Base-by-base conservation (phyloP, 2,797 vertebrate genomes). In the Macrochelys suwanniensis region DNA sequence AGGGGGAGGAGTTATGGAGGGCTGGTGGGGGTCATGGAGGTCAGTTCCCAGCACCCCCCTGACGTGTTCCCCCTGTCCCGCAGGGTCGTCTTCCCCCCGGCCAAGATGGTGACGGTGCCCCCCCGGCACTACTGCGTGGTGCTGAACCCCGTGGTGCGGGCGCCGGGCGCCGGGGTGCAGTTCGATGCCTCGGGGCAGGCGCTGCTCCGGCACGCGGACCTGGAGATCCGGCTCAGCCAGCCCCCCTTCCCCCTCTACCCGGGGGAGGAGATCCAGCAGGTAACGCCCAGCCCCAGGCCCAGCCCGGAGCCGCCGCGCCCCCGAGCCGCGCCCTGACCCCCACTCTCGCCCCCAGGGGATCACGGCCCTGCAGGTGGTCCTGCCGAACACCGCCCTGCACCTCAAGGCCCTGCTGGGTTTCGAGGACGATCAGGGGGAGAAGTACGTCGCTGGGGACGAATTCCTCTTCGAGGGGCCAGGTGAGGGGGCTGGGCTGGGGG, bases 401-500 rank as follows among this genome's bases (percentile, higher is more conserved):
- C 98, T 99, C 5, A 99, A 99, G 97, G 99, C 99, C 0, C 97
- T 99, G 88, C 98, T 99, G 86, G 99, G 99, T 97, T 99, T 99
- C 21, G 97, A 99, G 83, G 98, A 98, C 11, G 93, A 95, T 0
- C 95, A 92, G 0, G 98, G 97, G 10, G 97, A 98, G 86, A 99
- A 98, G 92, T 97, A 98, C 5, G 96, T 99, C 2, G 99, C 99
- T 0, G 99, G 99, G 90, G 99, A 99, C 1, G 99, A 99, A 97
- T 99, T 99, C 99, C 98, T 99, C 12, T 99, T 99, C 23, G 99
- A 99, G 93, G 99, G 99, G 15, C 99, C 99, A 5, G 99, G 99
- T 99, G 51, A 94, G 96, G 89, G 12, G 10, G 6, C 54, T 13
- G 50, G 57, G 13, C 8, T 3, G 0, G 17, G 19, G 28, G 26